These are phyloP conservation scores for Syritta pipiens DNA, from an alignment of 2,888 invertebrate genomes.

Conservation along the genomic window DNA sequence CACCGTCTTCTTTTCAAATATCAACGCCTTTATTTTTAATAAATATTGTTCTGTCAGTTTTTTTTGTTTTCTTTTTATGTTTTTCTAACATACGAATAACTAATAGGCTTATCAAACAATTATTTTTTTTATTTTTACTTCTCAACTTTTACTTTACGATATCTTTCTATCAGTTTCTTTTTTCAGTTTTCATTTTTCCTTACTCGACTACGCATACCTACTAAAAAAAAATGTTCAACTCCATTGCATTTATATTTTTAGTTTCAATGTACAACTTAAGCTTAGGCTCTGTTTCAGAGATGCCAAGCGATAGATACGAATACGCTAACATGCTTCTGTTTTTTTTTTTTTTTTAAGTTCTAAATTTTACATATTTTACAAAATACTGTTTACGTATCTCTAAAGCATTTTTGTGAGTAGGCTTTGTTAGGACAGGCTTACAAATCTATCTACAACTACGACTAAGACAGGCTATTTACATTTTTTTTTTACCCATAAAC, in stretches of 20 bases:
- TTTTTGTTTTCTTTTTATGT: background rate
- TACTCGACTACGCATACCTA: constrained; percentile 11
- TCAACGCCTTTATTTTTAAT: constrained; percentile 51
- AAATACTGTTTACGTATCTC: constrained; percentile 13
- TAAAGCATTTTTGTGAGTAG: background rate
- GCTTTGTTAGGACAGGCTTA: background rate
- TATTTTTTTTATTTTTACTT: constrained; percentile 6
- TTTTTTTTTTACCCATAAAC: too few relatives aligned
- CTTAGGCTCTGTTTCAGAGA: constrained; percentile 45
- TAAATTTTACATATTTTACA: constrained; percentile 37
- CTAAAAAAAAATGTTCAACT: constrained; percentile 34
- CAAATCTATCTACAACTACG: constrained; percentile 4
- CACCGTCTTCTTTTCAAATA: constrained; percentile 20
- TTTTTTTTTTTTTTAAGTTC: background rate
- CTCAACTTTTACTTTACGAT: constrained; percentile 5
- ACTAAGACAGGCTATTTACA: too few relatives aligned
- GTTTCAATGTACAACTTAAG: constrained; percentile 60
- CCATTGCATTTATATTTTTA: constrained; percentile 38
- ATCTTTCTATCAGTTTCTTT: too few relatives aligned
- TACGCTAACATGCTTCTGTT: background rate
- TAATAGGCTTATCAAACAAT: constrained; percentile 22
- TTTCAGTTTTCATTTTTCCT: background rate
- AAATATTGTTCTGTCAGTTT: constrained; percentile 25
- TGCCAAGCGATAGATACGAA: too few relatives aligned
- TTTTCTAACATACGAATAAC: too few relatives aligned